Evolutionary conservation across 2,888 invertebrate genomes (phyloP).

Genomic region (Harpagoxenus sublaevis): DNA sequence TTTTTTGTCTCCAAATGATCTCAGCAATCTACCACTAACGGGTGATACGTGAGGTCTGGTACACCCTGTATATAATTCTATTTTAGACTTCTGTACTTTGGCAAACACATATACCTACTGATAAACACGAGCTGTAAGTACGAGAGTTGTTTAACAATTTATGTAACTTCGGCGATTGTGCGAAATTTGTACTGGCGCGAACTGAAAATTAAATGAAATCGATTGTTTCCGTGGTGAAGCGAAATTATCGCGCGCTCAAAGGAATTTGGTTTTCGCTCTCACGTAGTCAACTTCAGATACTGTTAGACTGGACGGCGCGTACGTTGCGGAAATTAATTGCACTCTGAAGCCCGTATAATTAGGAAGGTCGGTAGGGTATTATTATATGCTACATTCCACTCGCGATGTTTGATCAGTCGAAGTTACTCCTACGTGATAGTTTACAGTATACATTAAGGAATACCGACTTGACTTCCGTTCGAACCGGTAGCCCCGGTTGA

Average conservation of each 20-base stretch:
- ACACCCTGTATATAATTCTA: background rate
- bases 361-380: slow-evolving; percentile 34
- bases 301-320: slow-evolving; percentile 16
- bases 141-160: background rate
- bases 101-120: background rate
- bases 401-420: slow-evolving; percentile 12
- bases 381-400: slow-evolving; percentile 12
- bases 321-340: slow-evolving; percentile 35
- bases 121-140: background rate
- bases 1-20: no score
- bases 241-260: slow-evolving; percentile 8
- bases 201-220: slow-evolving; percentile 54
- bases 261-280: slow-evolving; percentile 25
- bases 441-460: slow-evolving; percentile 46
- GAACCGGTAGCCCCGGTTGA: slow-evolving; percentile 68
- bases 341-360: slow-evolving; percentile 32
- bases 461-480: slow-evolving; percentile 67
- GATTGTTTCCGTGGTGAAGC: slow-evolving; percentile 14
- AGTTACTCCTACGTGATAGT: slow-evolving; percentile 9
- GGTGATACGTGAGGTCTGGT: no score
- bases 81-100: background rate
- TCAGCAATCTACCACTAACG: no score
- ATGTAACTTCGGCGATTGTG: background rate
- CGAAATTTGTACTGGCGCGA: slow-evolving; percentile 41
- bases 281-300: slow-evolving; percentile 16